Evolutionary conservation across 2,113 vertebrate species (phyloP).

Genomic region (Oreamnos americanus): DNA sequence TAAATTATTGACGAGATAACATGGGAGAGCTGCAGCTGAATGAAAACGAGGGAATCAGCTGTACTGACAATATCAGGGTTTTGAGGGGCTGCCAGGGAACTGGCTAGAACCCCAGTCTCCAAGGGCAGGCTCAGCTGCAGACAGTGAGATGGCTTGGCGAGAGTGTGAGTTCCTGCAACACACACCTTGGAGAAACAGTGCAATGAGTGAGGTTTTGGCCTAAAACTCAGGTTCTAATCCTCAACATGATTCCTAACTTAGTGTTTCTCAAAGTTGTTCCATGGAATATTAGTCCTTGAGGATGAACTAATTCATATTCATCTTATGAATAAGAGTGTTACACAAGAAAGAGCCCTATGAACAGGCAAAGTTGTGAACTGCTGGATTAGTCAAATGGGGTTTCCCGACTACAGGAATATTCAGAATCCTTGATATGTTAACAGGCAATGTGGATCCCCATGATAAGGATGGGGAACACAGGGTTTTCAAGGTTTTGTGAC

Average conservation of each 20-base stretch:
- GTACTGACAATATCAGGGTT: background rate
- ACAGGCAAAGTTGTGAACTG: background rate
- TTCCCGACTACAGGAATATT: background rate
- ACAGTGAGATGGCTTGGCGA: background rate
- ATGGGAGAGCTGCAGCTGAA: slow-evolving; percentile 16
- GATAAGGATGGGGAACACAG: background rate
- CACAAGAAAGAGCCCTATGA: background rate
- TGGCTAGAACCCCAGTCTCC: slow-evolving; percentile 4
- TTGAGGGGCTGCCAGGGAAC: slow-evolving; percentile 6
- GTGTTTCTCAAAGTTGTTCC: slow-evolving; percentile 17
- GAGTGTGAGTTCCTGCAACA: background rate
- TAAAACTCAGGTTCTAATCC: background rate
- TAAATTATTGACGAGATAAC: slow-evolving; percentile 55
- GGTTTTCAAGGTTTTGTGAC: background rate
- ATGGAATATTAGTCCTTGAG: background rate
- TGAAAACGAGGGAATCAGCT: slow-evolving; percentile 35
- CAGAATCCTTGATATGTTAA: background rate
- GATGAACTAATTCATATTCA: background rate
- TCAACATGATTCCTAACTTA: background rate
- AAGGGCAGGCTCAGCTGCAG: background rate
- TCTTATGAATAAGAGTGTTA: background rate
- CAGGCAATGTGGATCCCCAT: background rate
- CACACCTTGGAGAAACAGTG: background rate
- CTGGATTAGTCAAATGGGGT: background rate
- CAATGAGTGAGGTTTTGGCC: background rate